Evolutionary conservation across 2,113 vertebrate species (phyloP).

Genomic region (Peromyscus leucopus): DNA sequence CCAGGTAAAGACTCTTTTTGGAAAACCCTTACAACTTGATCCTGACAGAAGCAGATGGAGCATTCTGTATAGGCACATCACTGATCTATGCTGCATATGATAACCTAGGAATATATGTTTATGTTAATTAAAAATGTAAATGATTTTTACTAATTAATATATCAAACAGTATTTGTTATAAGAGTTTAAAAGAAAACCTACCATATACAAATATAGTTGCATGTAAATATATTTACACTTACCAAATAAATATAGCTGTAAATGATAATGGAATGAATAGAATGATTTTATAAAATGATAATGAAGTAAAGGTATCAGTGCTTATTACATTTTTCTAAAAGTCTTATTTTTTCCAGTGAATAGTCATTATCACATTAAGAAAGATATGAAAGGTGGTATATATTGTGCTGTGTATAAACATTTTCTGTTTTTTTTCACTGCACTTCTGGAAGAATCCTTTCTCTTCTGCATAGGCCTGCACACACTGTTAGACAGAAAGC

Average conservation of each 20-base stretch:
- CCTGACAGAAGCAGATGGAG: not conserved
- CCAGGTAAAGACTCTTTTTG: not conserved
- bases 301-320: not conserved
- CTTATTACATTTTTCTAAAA: not conserved
- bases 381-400: not conserved
- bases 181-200: not conserved
- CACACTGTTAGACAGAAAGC: conserved; percentile 17
- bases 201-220: not conserved
- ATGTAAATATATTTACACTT: not conserved
- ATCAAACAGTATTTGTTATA: not conserved
- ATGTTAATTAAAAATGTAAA: not conserved
- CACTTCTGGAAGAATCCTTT: conserved; percentile 23
- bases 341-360: not conserved
- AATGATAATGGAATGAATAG: not conserved
- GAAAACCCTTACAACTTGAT: not conserved
- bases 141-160: not conserved
- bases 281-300: not conserved
- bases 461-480: conserved; percentile 26
- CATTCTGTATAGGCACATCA: not conserved
- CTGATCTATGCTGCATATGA: not conserved
- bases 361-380: not conserved
- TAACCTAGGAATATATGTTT: not conserved
- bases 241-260: not conserved
- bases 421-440: not conserved
- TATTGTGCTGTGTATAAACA: not conserved